These are phyloP conservation scores for Rhyacophila evoluta DNA, from an alignment of 2,888 invertebrate species.

Conservation along the genomic window DNA sequence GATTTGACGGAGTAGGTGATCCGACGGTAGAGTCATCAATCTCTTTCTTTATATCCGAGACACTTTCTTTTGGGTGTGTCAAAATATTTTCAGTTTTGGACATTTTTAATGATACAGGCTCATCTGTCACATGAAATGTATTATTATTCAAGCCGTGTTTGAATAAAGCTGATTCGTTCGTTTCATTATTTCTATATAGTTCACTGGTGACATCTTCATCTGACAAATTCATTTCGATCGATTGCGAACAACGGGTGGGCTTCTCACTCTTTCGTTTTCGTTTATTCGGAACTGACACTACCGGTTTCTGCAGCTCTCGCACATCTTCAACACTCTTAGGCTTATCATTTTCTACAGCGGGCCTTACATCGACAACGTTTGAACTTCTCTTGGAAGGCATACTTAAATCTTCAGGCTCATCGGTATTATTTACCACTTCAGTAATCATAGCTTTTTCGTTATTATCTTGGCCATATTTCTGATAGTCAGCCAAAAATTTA, in stretches of 20 bases:
- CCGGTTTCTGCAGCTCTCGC: constrained; percentile 66
- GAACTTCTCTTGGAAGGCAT: constrained; percentile 74
- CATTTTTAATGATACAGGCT: constrained; percentile 67
- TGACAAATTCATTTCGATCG: constrained; percentile 66
- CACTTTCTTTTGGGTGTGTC: constrained; percentile 60
- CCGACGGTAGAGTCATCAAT: constrained; percentile 63
- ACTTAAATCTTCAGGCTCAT: constrained; percentile 78
- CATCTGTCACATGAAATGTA: constrained; percentile 59
- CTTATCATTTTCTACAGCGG: constrained; percentile 71
- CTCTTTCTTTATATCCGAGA: constrained; percentile 56
- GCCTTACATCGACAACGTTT: constrained; percentile 71
- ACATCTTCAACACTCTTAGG: constrained; percentile 67
- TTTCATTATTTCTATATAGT: constrained; percentile 43
- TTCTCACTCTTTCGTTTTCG: constrained; percentile 86
- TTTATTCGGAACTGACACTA: constrained; percentile 71
- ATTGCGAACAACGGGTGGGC: constrained; percentile 80
- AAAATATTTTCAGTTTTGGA: constrained; percentile 64
- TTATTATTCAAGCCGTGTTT: constrained; percentile 46
- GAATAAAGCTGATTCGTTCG: constrained; percentile 32
- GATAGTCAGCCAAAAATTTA: constrained; percentile 54
- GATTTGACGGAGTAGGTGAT: constrained; percentile 54
- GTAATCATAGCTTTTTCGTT: constrained; percentile 37
- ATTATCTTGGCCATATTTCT: constrained; percentile 53
- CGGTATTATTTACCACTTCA: constrained; percentile 59
- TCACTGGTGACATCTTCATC: constrained; percentile 65